A percentile compares a stretch with the other conserved stretches of the same genome.
Conservation (phyloP, 2,888 invertebrate genomes). For the Chloroclystis v-ata region DNA sequence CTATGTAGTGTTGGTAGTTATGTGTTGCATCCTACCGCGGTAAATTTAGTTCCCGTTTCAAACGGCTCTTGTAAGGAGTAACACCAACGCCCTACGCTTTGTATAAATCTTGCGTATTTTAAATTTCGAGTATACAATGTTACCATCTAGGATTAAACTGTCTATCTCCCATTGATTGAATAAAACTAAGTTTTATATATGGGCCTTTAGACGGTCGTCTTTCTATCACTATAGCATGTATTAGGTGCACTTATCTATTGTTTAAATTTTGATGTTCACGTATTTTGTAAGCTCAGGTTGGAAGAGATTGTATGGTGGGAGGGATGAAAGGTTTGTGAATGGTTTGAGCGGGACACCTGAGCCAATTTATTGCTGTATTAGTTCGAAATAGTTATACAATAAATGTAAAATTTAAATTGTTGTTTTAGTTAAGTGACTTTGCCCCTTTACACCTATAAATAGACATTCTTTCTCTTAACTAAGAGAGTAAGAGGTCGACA, state of each 20-base stretch:
- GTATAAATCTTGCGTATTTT: constrained; percentile 53
- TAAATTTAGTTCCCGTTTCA: constrained; percentile 55
- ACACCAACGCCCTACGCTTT: constrained; percentile 64
- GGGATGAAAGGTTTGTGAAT: constrained; percentile 47
- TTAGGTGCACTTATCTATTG: constrained; percentile 62
- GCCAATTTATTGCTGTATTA: constrained; percentile 66
- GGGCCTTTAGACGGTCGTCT: constrained; percentile 35
- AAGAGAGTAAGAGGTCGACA: too few species aligned
- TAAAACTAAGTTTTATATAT: constrained; percentile 39
- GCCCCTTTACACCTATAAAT: neutral
- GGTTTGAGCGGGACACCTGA: constrained; percentile 42
- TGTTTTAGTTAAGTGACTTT: constrained; percentile 8
- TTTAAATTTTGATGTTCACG: constrained; percentile 62
- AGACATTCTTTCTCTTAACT: too few species aligned
- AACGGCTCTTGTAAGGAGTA: constrained; percentile 66
- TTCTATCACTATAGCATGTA: constrained; percentile 59
- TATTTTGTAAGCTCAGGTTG: constrained; percentile 63
- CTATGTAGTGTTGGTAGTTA: constrained; percentile 15
- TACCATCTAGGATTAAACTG: constrained; percentile 40
- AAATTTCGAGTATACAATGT: constrained; percentile 45
- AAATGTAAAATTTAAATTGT: constrained; percentile 46
- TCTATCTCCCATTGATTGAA: constrained; percentile 25
- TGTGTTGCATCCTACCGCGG: constrained; percentile 28
- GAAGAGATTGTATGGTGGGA: constrained; percentile 46
- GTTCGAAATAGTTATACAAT: constrained; percentile 66